Percentiles rank a stretch among this genome's conserved stretches.
Evolutionary conservation across 2,113 vertebrate species (phyloP).

Genomic region (Lophius piscatorius): DNA sequence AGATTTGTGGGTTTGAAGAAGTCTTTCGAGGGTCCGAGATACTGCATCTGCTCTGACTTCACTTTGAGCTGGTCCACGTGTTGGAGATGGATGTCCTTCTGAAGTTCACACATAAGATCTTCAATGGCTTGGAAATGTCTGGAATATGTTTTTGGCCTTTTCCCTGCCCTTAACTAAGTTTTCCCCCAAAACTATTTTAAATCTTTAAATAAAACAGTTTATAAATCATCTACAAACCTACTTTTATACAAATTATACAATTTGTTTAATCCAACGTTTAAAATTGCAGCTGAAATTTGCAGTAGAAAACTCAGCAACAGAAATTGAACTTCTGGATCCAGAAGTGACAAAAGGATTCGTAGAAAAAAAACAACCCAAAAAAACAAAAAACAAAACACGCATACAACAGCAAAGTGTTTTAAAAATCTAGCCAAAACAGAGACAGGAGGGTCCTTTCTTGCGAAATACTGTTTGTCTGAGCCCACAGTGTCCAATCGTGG

Average conservation of each 20-base stretch:
- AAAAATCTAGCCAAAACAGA: slow-evolving; percentile 41
- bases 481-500: slow-evolving; percentile 31
- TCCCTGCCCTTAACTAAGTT: slow-evolving; percentile 36
- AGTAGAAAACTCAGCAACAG: slow-evolving; percentile 66
- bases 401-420: slow-evolving; percentile 54
- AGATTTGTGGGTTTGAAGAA: neutral
- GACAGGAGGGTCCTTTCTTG: slow-evolving; percentile 34
- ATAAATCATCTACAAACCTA: slow-evolving; percentile 71
- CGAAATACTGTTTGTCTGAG: slow-evolving; percentile 29
- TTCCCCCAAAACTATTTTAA: slow-evolving; percentile 25
- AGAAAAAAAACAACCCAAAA: too few relatives aligned
- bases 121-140: slow-evolving; percentile 24
- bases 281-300: slow-evolving; percentile 42
- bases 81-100: neutral
- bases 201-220: slow-evolving; percentile 67
- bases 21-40: too few relatives aligned
- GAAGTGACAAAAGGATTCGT: slow-evolving; percentile 60
- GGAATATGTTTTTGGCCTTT: slow-evolving; percentile 36
- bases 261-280: slow-evolving; percentile 42
- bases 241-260: slow-evolving; percentile 64
- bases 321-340: slow-evolving; percentile 45
- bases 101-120: too few relatives aligned
- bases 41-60: too few relatives aligned
- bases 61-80: too few relatives aligned
- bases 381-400: slow-evolving; percentile 11